These are phyloP conservation scores for Styela plicata DNA, from an alignment of 23 tunicate species.

Conservation along the genomic window DNA sequence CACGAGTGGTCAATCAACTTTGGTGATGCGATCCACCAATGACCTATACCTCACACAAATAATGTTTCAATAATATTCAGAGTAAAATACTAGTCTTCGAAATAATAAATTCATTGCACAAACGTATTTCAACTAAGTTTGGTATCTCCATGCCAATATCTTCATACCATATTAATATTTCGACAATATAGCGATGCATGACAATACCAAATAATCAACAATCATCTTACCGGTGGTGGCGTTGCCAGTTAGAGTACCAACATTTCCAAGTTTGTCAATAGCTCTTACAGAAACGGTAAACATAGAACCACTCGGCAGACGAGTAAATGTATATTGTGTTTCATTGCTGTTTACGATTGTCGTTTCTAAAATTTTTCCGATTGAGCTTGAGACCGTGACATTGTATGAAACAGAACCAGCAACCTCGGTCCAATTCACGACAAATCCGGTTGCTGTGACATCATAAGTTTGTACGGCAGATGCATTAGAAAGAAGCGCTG, in stretches of 20 bases:
- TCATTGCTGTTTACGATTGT: background rate
- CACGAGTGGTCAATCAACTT: too few species aligned
- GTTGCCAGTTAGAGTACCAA: background rate
- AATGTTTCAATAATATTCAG: too few species aligned
- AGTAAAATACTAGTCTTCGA: too few species aligned
- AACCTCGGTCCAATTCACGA: background rate
- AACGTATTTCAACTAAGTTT: too few species aligned
- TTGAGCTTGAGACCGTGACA: background rate
- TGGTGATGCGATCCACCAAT: too few species aligned
- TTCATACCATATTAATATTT: too few species aligned
- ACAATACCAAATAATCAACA: too few species aligned
- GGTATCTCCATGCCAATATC: too few species aligned
- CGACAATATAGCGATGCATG: too few species aligned
- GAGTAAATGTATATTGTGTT: background rate
- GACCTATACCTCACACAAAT: too few species aligned
- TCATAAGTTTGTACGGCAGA: background rate
- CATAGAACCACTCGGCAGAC: background rate
- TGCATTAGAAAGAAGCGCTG: too few species aligned
- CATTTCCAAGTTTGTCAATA: conserved; percentile 2
- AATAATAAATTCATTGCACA: too few species aligned
- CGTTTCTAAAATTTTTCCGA: background rate
- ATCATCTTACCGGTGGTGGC: conserved; percentile 4
- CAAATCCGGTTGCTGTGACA: background rate
- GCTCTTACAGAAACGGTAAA: background rate
- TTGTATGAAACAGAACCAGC: background rate